phyloP scores from a whole-genome alignment of 2,797 vertebrate species.

The Hephaestus fuliginosus region DNA sequence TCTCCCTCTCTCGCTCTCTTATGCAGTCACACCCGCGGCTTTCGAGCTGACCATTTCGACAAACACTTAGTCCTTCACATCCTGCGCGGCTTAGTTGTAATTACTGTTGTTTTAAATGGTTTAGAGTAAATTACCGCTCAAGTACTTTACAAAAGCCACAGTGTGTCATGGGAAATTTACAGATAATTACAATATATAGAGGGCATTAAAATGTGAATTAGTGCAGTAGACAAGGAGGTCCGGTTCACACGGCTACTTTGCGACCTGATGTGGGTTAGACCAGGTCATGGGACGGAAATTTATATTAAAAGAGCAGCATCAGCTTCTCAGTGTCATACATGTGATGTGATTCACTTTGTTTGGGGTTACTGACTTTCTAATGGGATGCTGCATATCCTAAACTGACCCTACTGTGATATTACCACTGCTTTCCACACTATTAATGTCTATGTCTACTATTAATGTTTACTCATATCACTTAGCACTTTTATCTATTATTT shows the following conservation, averaged over 20 bases:
- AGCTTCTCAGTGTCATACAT: conserved; percentile 1
- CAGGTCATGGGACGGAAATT: neutral
- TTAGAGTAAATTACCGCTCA: conserved; percentile 32
- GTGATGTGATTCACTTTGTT: neutral
- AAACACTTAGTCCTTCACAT: conserved; percentile 40
- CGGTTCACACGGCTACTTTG: neutral
- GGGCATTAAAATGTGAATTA: conserved; percentile 2
- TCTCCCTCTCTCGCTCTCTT: conserved; percentile 3
- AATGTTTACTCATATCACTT: too few species aligned
- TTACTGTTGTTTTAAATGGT: conserved; percentile 43
- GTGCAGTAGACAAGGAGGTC: neutral
- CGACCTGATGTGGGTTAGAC: neutral
- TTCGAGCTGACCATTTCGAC: conserved; percentile 50
- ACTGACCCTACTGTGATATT: neutral
- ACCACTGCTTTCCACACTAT: neutral
- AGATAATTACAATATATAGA: conserved; percentile 14
- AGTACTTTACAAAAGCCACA: conserved; percentile 13
- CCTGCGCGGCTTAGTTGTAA: conserved; percentile 34
- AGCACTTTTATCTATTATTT: too few species aligned
- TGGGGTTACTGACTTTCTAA: too few species aligned
- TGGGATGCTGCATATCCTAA: neutral
- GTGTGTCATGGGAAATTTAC: conserved; percentile 9
- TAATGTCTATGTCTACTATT: too few species aligned
- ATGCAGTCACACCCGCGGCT: conserved; percentile 1
- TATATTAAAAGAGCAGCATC: neutral